A percentile compares a stretch with the other conserved stretches of the same genome.
phyloP scores from a whole-genome alignment of 2,113 vertebrate genomes.

The Channa argus region DNA sequence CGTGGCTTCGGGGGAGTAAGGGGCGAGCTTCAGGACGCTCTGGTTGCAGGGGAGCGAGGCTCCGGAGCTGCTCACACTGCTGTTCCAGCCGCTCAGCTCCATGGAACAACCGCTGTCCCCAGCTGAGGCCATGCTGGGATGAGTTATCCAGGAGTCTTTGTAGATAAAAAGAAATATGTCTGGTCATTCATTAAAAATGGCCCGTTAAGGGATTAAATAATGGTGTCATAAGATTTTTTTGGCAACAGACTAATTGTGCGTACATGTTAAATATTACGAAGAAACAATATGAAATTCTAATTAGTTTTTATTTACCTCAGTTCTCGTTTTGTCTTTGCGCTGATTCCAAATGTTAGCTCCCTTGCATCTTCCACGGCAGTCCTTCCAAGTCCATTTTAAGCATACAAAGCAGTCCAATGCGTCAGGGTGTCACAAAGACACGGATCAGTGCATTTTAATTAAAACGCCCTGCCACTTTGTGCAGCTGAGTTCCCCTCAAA shows the following conservation, averaged over 20 bases:
- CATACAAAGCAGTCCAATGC: conserved; percentile 50
- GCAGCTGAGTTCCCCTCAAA: not conserved
- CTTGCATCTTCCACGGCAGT: conserved; percentile 63
- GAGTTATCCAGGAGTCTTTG: conserved; percentile 39
- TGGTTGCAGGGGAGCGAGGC: conserved; percentile 78
- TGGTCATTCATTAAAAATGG: no score
- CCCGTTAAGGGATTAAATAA: not conserved
- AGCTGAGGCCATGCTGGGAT: conserved; percentile 63
- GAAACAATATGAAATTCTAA: no score
- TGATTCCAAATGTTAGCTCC: conserved; percentile 54
- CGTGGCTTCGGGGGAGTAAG: conserved; percentile 85
- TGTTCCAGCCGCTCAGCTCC: conserved; percentile 74
- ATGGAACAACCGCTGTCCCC: conserved; percentile 74
- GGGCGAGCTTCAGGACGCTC: conserved; percentile 72
- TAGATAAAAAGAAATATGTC: not conserved
- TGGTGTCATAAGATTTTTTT: not conserved
- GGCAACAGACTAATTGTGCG: no score
- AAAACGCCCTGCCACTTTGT: conserved; percentile 24
- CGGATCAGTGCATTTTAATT: conserved; percentile 48
- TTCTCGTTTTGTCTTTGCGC: conserved; percentile 27
- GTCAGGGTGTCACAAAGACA: conserved; percentile 45
- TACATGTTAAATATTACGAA: no score
- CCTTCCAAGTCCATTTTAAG: conserved; percentile 75
- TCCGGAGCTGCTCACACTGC: conserved; percentile 57
- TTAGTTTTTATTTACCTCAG: conserved; percentile 56